Evolutionary conservation across 2,797 vertebrate genomes (phyloP), one percentile per base, ranked within the genome.

Genomic region (Picus viridis): DNA sequence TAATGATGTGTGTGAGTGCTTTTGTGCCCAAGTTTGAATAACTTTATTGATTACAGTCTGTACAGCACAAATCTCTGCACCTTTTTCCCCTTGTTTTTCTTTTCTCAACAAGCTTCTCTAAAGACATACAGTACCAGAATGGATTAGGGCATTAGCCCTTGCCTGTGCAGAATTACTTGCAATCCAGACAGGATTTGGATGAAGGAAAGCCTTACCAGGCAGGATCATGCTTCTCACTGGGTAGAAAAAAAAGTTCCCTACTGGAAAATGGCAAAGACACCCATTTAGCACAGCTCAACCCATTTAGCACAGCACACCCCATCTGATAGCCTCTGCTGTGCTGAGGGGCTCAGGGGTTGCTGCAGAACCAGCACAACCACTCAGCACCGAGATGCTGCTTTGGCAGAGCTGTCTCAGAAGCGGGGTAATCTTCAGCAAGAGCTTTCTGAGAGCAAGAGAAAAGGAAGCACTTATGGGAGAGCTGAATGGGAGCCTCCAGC

Each of bases 181-280:
- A 88, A 91, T 95, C 95, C 89, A 94, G 93, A 89, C 88, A 95
- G 92, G 94, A 93, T 96, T 96, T 96, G 90, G 88, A 79, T 87
- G 83, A 89, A 91, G 91, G 91, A 79, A 58, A 89, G 74, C 27
- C 73, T 95, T 89, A 94, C 76, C 62, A 70, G 57, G 83, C 82
- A 43, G 90, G 77, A 83, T 91, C 83, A 57, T 36, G 29, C 80
- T 95, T 94, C 87, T 94, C 65, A 88, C 62, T 82, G 41, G 71
- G 93, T 7, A 15, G 41, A 7, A 43, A 43, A 43, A 43, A 43
- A 43, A 96, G 95, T 92, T 92, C 79, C 51, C 49, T 71, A 26
- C 30, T 6, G 7, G 64, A 90, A 89, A 83, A 72, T 16, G 17
- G 53, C 67, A 82, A 83, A 82, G 2, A 2, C 34, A 34, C 34